A percentile compares a stretch with the other conserved stretches of the same genome.
These are phyloP conservation scores for Microplitis manilae DNA, from an alignment of 2,888 invertebrate species.

Conservation along the genomic window DNA sequence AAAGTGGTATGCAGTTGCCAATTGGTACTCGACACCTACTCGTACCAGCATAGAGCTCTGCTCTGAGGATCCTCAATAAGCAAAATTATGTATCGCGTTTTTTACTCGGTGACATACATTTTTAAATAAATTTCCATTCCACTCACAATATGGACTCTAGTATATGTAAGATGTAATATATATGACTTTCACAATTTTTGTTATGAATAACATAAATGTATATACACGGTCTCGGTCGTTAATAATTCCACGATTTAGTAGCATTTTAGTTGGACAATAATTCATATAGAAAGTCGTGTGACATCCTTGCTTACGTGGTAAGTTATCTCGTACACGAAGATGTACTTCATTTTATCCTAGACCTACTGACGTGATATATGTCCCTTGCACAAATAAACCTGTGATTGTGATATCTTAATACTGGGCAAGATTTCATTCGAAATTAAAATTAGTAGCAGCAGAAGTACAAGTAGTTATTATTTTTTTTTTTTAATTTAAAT, in stretches of 20 bases:
- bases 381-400: background rate
- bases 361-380: background rate
- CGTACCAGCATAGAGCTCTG: background rate
- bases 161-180: background rate
- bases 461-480: too few species aligned
- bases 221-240: background rate
- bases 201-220: conserved; percentile 32
- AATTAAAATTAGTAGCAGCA: too few species aligned
- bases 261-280: conserved; percentile 46
- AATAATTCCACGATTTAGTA: conserved; percentile 49
- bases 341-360: background rate
- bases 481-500: too few species aligned
- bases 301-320: background rate
- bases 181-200: background rate
- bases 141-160: background rate
- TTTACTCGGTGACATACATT: too few species aligned
- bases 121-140: background rate
- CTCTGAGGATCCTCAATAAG: conserved; percentile 5
- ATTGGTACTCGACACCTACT: conserved; percentile 44
- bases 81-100: background rate
- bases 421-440: background rate
- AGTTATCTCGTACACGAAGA: background rate
- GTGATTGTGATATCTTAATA: background rate
- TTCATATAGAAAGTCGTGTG: conserved; percentile 33
- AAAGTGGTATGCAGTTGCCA: conserved; percentile 33